Evolutionary conservation across 1,140 invertebrate genomes (phyloP), one percentile per base, ranked within the genome.

Genomic region (Zaprionus africanus): DNA sequence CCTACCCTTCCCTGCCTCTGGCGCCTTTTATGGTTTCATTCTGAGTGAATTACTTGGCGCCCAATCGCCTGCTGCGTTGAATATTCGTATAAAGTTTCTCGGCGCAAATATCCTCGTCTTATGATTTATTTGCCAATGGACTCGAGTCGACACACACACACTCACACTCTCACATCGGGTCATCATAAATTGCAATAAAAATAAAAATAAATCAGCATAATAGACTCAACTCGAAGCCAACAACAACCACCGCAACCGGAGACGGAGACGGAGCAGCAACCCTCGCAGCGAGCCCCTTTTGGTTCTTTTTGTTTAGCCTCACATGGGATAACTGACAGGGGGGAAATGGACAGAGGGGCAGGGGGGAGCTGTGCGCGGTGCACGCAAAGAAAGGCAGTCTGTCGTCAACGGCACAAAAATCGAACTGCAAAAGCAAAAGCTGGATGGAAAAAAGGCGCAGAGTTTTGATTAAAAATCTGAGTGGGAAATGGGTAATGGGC

Each of bases 171-270:
- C 26, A 64, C 31, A 54, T 12, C 22, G 15, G 28, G 43, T 73
- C 75, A 73, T 78, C 78, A 84, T 84, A 84, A 88, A 90, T 90
- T 84, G 84, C 85, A 84, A 81, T 90, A 72, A 81, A 85, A 82
- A 88, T 88, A 76, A 64, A 88, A 90, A 88, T 90, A 88, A 88
- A 88, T 88, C 85, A 88, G 66, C 85, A 88, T 88, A 88, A 88
- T 88, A 88, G 79, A 90, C 81, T 84, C 66, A 26, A 36, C 17
- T 69, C 64, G 77, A 41, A 17, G 15, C 67, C 19, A 38, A 34
- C 36, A 85, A 54, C 79, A 79, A 84, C 78, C 73, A 79, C 78
- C 80, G 76, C 64, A 69, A 43, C 17, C 49, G 36, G 36, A 17
- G n/a, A 17, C n/a, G 41, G 15, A 43, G 41, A n/a, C 36, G 36